phyloP scores from a whole-genome alignment of 2,888 invertebrate genomes.

The Drosophila quinaria region DNA sequence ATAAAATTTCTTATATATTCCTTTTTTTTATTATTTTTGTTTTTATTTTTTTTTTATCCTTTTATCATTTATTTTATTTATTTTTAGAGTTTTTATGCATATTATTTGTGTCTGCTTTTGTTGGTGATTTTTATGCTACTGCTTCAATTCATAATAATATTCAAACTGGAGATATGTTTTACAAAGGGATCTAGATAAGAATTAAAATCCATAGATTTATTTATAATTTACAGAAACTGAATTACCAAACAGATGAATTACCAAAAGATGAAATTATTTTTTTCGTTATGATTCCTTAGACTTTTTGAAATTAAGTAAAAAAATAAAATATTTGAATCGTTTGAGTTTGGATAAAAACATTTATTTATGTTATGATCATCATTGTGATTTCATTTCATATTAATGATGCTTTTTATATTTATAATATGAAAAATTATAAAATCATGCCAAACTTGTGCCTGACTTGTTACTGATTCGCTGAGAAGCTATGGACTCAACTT shows the following conservation, averaged over 20 bases:
- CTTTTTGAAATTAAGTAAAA: neutral
- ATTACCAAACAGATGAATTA: neutral
- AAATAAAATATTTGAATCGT: neutral
- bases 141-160: neutral
- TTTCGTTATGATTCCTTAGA: no score
- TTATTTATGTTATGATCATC: neutral
- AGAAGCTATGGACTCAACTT: slow-evolving; percentile 4
- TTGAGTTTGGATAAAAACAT: neutral
- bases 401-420: neutral
- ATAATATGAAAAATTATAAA: neutral
- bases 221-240: neutral
- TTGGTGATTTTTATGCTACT: neutral
- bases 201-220: neutral
- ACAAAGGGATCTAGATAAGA: slow-evolving; percentile 2
- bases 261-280: no score
- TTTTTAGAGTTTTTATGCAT: neutral
- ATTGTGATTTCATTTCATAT: neutral
- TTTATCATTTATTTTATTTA: neutral
- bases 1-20: neutral
- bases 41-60: neutral
- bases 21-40: neutral
- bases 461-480: slow-evolving; percentile 11
- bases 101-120: neutral
- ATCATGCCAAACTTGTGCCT: neutral
- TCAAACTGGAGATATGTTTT: neutral